Conservation (phyloP, 2,888 invertebrate species). For the Synergus umbraculus region DNA sequence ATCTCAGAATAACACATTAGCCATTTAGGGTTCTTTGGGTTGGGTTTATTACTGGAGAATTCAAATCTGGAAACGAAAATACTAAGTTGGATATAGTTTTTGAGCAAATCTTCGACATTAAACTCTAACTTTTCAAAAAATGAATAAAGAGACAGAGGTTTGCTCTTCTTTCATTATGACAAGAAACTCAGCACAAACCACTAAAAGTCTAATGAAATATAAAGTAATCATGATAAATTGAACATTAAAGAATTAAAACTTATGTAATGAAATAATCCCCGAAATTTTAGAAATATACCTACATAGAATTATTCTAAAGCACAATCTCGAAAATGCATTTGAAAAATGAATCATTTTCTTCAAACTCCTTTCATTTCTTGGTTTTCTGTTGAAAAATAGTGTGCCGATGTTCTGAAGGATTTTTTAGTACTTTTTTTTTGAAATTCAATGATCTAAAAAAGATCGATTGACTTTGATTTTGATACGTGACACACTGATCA, state of each 20-base stretch:
- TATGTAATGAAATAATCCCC: constrained; percentile 25
- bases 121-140: background rate
- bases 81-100: too few species aligned
- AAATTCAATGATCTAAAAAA: background rate
- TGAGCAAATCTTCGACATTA: too few species aligned
- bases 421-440: background rate
- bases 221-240: background rate
- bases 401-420: background rate
- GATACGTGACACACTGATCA: constrained; percentile 19
- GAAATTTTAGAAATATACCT: constrained; percentile 16
- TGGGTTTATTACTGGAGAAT: too few species aligned
- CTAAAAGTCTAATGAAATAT: background rate
- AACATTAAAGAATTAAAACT: constrained; percentile 4
- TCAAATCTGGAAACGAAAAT: too few species aligned
- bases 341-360: background rate
- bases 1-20: too few species aligned
- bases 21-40: too few species aligned
- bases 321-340: background rate
- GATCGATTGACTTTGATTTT: constrained; percentile 15
- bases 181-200: background rate
- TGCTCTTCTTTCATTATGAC: background rate
- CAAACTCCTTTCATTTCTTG: background rate
- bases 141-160: background rate
- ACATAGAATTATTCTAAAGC: constrained; percentile 17
- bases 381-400: constrained; percentile 9